phyloP scores from a whole-genome alignment of 2,113 vertebrate genomes.

The Emydura subglobosa region DNA sequence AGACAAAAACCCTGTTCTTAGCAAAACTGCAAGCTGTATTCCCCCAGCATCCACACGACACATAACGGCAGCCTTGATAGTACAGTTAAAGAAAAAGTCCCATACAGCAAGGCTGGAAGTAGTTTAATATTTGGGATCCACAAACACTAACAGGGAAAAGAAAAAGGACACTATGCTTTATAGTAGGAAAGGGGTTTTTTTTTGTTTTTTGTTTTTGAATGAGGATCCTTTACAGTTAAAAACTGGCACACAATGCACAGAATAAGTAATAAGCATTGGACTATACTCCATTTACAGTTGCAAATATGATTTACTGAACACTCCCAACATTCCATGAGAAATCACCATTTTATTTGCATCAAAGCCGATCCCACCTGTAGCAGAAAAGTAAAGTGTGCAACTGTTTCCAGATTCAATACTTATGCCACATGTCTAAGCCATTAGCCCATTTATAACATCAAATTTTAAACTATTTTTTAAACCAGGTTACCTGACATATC shows the following conservation, averaged over 20 bases:
- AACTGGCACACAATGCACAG: background rate
- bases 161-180: background rate
- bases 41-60: background rate
- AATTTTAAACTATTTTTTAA: background rate
- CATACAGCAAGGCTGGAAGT: background rate
- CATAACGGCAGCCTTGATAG: background rate
- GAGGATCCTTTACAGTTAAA: background rate
- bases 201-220: background rate
- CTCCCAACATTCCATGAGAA: background rate
- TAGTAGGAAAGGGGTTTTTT: background rate
- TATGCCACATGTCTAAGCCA: too few species aligned
- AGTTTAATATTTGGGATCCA: background rate
- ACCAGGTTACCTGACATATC: background rate
- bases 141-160: background rate
- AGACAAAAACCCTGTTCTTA: background rate
- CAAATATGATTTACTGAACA: background rate
- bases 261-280: background rate
- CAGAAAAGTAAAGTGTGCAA: background rate
- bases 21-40: background rate
- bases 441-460: background rate
- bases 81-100: background rate
- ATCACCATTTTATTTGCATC: background rate
- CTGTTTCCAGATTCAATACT: background rate
- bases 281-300: too few species aligned
- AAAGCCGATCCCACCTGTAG: background rate